Conservation (phyloP, 2,888 invertebrate genomes). For the Polia nebulosa region DNA sequence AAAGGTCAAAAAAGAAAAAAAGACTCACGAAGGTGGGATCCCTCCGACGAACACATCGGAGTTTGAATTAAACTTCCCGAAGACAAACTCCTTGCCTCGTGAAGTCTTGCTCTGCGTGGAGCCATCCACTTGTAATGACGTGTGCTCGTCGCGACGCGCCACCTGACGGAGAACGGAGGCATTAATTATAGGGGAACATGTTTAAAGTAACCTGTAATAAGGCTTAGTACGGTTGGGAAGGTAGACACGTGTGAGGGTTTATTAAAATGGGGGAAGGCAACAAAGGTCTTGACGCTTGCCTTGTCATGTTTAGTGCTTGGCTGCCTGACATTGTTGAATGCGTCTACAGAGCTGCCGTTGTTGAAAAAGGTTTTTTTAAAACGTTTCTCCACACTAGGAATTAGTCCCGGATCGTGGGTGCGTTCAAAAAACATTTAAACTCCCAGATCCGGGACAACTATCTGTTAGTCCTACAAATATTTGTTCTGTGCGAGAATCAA, state of each 20-base stretch:
- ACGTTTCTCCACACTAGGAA: too few relatives aligned
- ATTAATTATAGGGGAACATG: constrained; percentile 18
- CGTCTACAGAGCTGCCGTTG: neutral
- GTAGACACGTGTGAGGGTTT: constrained; percentile 5
- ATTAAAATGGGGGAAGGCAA: neutral
- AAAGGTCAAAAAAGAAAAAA: constrained; percentile 24
- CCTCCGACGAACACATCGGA: constrained; percentile 99
- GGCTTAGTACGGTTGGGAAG: constrained; percentile 12
- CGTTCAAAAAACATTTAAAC: too few relatives aligned
- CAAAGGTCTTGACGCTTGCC: neutral
- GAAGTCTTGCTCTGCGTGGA: constrained; percentile 94
- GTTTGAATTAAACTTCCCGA: constrained; percentile 96
- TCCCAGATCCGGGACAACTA: too few relatives aligned
- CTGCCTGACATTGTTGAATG: neutral
- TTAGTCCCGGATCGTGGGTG: too few relatives aligned
- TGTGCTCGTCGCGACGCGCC: constrained; percentile 95
- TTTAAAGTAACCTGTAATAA: constrained; percentile 16
- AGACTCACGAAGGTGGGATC: constrained; percentile 95
- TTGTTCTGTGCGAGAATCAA: too few relatives aligned
- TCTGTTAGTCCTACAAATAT: too few relatives aligned
- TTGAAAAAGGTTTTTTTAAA: neutral
- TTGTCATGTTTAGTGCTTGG: neutral
- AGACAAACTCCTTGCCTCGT: constrained; percentile 96
- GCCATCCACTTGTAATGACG: constrained; percentile 96
- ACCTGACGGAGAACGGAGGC: constrained; percentile 80